Percentiles rank a stretch among this genome's conserved stretches.
phyloP scores from a whole-genome alignment of 1,140 invertebrate species.

The Drosophila bifasciata region DNA sequence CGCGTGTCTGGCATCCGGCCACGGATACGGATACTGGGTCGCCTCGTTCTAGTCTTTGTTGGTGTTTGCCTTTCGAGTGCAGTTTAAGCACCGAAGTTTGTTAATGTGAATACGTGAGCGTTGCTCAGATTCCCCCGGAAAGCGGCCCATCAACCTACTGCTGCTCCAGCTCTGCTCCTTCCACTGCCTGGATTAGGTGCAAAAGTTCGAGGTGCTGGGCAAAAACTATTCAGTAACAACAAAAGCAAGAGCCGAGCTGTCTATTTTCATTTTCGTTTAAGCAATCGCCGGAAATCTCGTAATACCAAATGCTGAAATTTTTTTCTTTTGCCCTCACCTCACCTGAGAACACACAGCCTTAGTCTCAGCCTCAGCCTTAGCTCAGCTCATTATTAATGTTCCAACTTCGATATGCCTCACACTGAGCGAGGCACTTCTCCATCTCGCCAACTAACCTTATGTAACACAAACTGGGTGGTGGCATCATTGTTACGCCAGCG shows the following conservation, averaged over 20 bases:
- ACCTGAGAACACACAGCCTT: slow-evolving; percentile 23
- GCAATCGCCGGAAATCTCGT: slow-evolving; percentile 41
- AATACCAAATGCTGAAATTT: slow-evolving; percentile 46
- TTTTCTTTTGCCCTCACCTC: slow-evolving; percentile 13
- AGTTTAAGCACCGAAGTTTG: slow-evolving; percentile 75
- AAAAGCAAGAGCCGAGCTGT: slow-evolving; percentile 27
- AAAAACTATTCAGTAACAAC: slow-evolving; percentile 28
- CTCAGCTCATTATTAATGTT: slow-evolving; percentile 62
- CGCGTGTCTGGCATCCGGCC: not conserved
- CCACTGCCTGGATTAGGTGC: slow-evolving; percentile 17
- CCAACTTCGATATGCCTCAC: slow-evolving; percentile 63
- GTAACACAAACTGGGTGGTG: slow-evolving; percentile 41
- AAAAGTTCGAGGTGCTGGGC: slow-evolving; percentile 10
- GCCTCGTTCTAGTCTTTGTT: slow-evolving; percentile 9
- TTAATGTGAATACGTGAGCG: slow-evolving; percentile 79
- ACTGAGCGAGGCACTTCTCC: slow-evolving; percentile 5
- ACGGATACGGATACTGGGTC: not conserved
- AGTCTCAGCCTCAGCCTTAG: too few relatives aligned
- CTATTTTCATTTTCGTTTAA: slow-evolving; percentile 53
- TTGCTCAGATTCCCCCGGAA: slow-evolving; percentile 47
- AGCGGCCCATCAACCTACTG: slow-evolving; percentile 38
- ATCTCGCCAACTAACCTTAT: slow-evolving; percentile 39
- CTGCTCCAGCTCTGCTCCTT: not conserved
- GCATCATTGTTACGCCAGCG: slow-evolving; percentile 37
- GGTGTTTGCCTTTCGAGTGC: slow-evolving; percentile 70